Base-by-base conservation (phyloP, 1,140 invertebrate species). In the Cotesia glomerata region DNA sequence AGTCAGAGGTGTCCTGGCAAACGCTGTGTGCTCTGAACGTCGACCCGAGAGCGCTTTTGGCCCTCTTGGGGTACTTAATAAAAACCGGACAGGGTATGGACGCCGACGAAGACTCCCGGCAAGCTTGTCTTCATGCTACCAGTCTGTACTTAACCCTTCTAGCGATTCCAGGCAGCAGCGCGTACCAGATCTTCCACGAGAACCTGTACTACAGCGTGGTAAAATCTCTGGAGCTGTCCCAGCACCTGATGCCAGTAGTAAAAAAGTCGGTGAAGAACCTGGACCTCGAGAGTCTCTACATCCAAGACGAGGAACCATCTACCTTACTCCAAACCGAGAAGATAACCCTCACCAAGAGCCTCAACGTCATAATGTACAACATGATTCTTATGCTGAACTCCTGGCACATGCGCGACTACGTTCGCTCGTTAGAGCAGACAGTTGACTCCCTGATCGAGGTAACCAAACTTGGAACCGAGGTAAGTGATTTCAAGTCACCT, bases 171-270 rank as follows among this genome's bases (percentile, higher is more conserved):
- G 91, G 90, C 5, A 90, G 90, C 74, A 86, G 82, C 59, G 88
- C 89, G 3, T 91, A 89, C 77, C 80, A 88, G 51, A 81, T 91
- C 0, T 91, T 90, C 78, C 89, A 91, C 75, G 85, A 89, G 3
- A 88, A 88, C 51, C 76, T 91, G 7, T 91, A 88, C 76, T 77
- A 87, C 34, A 82, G 85, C 71, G 81, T 88, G 0, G 76, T 91
- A 1, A 86, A 90, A 65, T 86, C 85, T 4, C 78, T 91, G 9
- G 88, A 83, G 75, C 71, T 88, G 1, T 75, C 83, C 3, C 76
- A 81, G 8, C 72, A 78, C 18, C 71, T 88, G 18, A 45, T 81
- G 4, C 70, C 80, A 5, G 13, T 70, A 0, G 8, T 58, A 52
- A 71, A 82, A 81, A 78, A 74, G 75, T 5, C 35, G 63, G 9